Conservation (phyloP, 2,888 invertebrate species). For the Andrena flavipes region DNA sequence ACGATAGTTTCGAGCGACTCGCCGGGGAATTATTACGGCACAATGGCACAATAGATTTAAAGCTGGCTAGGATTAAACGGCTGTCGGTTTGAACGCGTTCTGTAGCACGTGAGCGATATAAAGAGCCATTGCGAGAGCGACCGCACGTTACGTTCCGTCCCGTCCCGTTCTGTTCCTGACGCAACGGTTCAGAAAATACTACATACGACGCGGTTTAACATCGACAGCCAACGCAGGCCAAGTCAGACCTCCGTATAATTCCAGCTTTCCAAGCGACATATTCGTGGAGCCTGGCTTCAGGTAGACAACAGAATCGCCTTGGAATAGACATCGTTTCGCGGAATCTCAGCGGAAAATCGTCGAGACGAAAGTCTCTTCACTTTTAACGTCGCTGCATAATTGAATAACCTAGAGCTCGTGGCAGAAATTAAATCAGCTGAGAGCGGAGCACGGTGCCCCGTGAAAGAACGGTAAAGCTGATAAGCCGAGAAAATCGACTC, state of each 20-base stretch:
- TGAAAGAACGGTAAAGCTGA: slow-evolving; percentile 19
- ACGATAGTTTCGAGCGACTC: slow-evolving; percentile 15
- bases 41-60: slow-evolving; percentile 44
- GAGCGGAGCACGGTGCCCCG: slow-evolving; percentile 6
- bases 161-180: slow-evolving; percentile 5
- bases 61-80: slow-evolving; percentile 37
- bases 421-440: slow-evolving; percentile 37
- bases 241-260: neutral
- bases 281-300: neutral
- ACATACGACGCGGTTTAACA: slow-evolving; percentile 9
- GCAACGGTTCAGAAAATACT: slow-evolving; percentile 22
- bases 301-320: neutral
- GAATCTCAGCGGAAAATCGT: neutral
- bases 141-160: slow-evolving; percentile 10
- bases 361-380: slow-evolving; percentile 12
- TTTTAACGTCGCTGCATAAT: slow-evolving; percentile 24
- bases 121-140: slow-evolving; percentile 26
- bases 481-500: slow-evolving; percentile 30
- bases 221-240: neutral
- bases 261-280: neutral
- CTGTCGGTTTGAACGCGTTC: slow-evolving; percentile 39
- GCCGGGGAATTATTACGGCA: slow-evolving; percentile 36
- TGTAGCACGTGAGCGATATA: slow-evolving; percentile 43
- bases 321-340: slow-evolving; percentile 1
- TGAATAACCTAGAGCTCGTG: slow-evolving; percentile 9